Percentiles rank a stretch among this genome's conserved stretches.
These are phyloP conservation scores for Frankliniella intonsa DNA, from an alignment of 2,888 invertebrate species.

Conservation along the genomic window DNA sequence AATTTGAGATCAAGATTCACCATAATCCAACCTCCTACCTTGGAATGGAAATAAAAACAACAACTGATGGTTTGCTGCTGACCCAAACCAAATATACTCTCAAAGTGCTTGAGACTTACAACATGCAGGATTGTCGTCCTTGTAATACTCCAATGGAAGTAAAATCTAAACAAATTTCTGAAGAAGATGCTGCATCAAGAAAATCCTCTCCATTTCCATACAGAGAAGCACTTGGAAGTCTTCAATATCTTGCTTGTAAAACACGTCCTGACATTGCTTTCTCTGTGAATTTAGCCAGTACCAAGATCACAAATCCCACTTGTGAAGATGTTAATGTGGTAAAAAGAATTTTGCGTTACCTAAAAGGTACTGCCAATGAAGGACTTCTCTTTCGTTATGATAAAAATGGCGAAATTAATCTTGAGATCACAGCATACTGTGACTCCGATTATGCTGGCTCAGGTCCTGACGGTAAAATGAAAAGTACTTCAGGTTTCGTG, in stretches of 20 bases:
- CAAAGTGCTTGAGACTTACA: slow-evolving; percentile 31
- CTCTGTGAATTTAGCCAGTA: neutral
- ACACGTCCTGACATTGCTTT: neutral
- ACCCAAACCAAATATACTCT: slow-evolving; percentile 31
- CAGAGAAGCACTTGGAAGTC: neutral
- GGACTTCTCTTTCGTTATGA: too few species aligned
- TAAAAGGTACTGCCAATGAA: too few species aligned
- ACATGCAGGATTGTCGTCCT: slow-evolving; percentile 30
- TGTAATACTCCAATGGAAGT: slow-evolving; percentile 28
- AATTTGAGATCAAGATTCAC: slow-evolving; percentile 35
- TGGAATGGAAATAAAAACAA: slow-evolving; percentile 32
- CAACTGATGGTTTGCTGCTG: slow-evolving; percentile 29
- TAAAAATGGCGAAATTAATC: too few species aligned
- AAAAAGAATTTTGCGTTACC: too few species aligned
- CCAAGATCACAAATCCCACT: neutral
- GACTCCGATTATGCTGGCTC: neutral
- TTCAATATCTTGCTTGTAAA: neutral
- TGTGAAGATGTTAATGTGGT: neutral
- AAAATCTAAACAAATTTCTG: too few species aligned
- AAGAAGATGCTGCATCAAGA: too few species aligned
- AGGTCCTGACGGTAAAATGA: neutral
- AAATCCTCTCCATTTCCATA: slow-evolving; percentile 8
- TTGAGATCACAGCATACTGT: neutral
- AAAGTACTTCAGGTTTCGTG: neutral
- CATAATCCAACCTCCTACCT: slow-evolving; percentile 32